phyloP scores from a whole-genome alignment of 2,888 invertebrate genomes.

The Gibbula magus region DNA sequence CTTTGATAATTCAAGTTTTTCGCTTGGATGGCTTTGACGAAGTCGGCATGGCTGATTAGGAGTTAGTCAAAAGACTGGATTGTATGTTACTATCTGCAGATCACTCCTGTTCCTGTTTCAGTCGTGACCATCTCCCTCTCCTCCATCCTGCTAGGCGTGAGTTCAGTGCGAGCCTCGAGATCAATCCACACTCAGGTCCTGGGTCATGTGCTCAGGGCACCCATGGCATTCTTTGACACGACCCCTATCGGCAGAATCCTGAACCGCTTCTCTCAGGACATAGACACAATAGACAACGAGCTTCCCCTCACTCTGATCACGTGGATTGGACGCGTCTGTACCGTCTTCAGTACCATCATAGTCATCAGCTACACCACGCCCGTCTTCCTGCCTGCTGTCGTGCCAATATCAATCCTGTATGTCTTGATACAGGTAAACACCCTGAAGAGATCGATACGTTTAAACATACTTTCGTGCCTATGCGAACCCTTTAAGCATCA shows the following conservation, averaged over 20 bases:
- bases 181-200: slow-evolving; percentile 70
- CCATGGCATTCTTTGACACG: slow-evolving; percentile 74
- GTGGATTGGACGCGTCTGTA: slow-evolving; percentile 25
- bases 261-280: slow-evolving; percentile 70
- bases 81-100: too few species aligned
- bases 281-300: slow-evolving; percentile 58
- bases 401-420: not conserved
- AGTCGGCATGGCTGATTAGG: too few species aligned
- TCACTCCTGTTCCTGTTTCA: slow-evolving; percentile 38
- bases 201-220: slow-evolving; percentile 57
- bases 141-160: slow-evolving; percentile 61
- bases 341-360: slow-evolving; percentile 9
- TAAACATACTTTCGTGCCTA: too few species aligned
- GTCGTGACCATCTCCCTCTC: slow-evolving; percentile 50
- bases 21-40: too few species aligned
- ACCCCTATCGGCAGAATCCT: slow-evolving; percentile 76
- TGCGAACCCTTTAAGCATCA: too few species aligned
- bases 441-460: too few species aligned
- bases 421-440: not conserved
- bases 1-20: too few species aligned
- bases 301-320: slow-evolving; percentile 46
- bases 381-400: not conserved
- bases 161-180: slow-evolving; percentile 69
- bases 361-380: slow-evolving; percentile 25
- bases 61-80: too few species aligned